phyloP scores from a whole-genome alignment of 2,888 invertebrate genomes.

The Leptothorax acervorum region DNA sequence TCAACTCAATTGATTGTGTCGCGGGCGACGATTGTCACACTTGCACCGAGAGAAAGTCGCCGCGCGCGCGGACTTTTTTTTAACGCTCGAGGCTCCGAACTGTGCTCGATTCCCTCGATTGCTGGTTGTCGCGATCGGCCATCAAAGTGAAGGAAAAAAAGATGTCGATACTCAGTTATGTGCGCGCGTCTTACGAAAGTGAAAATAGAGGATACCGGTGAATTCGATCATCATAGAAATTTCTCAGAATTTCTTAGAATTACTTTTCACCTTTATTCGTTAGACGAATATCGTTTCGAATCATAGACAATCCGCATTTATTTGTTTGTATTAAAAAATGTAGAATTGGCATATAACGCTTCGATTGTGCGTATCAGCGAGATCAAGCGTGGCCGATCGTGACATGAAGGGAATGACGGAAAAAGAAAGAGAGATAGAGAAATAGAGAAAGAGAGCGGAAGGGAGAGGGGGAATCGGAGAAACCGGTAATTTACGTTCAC shows the following conservation, averaged over 20 bases:
- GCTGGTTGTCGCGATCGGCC: conserved; percentile 43
- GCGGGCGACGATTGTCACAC: conserved; percentile 64
- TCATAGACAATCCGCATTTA: conserved; percentile 28
- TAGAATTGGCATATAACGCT: not conserved
- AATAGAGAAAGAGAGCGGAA: conserved; percentile 14
- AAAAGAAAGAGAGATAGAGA: conserved; percentile 2
- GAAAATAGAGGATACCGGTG: not conserved
- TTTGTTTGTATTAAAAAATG: conserved; percentile 21
- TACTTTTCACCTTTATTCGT: conserved; percentile 1
- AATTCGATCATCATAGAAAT: not conserved
- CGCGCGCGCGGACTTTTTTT: conserved; percentile 57
- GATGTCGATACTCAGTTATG: not conserved
- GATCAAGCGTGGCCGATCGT: conserved; percentile 43
- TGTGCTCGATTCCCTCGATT: conserved; percentile 66
- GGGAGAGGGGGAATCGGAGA: conserved; percentile 63
- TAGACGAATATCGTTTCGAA: conserved; percentile 18
- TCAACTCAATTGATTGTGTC: conserved; percentile 44
- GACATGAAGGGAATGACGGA: conserved; percentile 28
- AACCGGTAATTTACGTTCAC: conserved; percentile 78
- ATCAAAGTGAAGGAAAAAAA: conserved; percentile 10
- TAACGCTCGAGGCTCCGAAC: conserved; percentile 60
- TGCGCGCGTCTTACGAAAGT: conserved; percentile 28
- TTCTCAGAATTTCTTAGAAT: not conserved
- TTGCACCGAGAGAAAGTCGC: conserved; percentile 71
- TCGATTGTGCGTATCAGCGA: conserved; percentile 33